A percentile compares a stretch with the other conserved stretches of the same genome.
phyloP scores from a whole-genome alignment of 1,140 invertebrate species.

The Drosophila santomea region DNA sequence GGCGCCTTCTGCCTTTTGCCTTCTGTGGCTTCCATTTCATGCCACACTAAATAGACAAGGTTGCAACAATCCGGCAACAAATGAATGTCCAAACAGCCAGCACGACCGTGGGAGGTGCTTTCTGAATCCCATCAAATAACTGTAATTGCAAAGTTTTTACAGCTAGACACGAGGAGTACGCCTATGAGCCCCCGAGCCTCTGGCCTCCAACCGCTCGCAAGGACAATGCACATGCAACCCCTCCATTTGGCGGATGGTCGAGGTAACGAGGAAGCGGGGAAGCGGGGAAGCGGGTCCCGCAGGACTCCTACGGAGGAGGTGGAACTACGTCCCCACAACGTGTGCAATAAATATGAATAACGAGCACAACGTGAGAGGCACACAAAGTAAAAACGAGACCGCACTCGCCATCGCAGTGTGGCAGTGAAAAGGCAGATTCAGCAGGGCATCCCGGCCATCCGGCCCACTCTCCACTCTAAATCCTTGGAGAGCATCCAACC shows the following conservation, averaged over 20 bases:
- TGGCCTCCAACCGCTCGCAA: background rate
- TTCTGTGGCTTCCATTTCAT: conserved; percentile 24
- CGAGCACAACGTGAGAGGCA: conserved; percentile 81
- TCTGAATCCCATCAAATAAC: conserved; percentile 81
- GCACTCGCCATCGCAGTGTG: conserved; percentile 35
- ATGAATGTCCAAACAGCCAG: conserved; percentile 73
- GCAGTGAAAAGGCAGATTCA: conserved; percentile 57
- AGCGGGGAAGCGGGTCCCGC: conserved; percentile 15
- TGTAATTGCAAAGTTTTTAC: conserved; percentile 83
- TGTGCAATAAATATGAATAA: conserved; percentile 83
- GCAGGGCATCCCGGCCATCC: conserved; percentile 3
- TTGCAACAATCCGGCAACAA: conserved; percentile 69
- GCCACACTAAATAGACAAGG: conserved; percentile 55
- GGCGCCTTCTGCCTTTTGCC: conserved; percentile 25
- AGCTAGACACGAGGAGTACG: conserved; percentile 63
- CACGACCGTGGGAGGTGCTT: conserved; percentile 41
- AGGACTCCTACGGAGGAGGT: conserved; percentile 26
- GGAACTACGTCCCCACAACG: conserved; percentile 56
- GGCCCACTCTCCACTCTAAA: background rate
- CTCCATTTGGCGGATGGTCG: conserved; percentile 44
- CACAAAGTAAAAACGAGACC: conserved; percentile 70
- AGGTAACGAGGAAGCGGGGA: conserved; percentile 7
- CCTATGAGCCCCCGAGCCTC: conserved; percentile 16
- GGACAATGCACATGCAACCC: conserved; percentile 78
- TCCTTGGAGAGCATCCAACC: conserved; percentile 41